Evolutionary conservation across 2,888 invertebrate genomes (phyloP), one percentile per base, ranked within the genome.

Genomic region (Alloscopus bannaensis): DNA sequence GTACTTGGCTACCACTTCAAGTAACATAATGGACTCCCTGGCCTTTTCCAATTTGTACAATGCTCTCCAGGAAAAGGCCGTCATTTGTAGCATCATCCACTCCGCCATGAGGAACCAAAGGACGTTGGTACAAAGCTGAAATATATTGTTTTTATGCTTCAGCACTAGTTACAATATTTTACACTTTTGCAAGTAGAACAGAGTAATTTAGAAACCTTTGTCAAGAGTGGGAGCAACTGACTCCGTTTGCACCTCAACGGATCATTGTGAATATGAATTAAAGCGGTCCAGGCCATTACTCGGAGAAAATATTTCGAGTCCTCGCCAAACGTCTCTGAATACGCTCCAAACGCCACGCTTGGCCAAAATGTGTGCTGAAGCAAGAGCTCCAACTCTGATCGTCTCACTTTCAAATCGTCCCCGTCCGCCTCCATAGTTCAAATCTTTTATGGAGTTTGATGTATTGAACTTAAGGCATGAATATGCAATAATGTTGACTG

Each of bases 211-310:
- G 18, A 28, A 59, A 36, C 62, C 72, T 40, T 72, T 72, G 31
- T 36, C 3, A 40, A 72, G 0, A 18, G 59, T 13, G 29, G 28
- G 28, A 36, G 0, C 8, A 20, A 72, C 2, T 47, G 2, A 20
- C 6, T 42, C 3, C 52, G 52, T 22, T 62, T 40, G n/a, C 64
- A 64, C 31, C 64, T 52, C 13, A 8, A 24, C 0, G 52, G 64
- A 31, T 72, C 72, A 20, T 64, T 72, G 47, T 72, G 72, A 64
- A 72, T 72, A n/a, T 72, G 64, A 26, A 72, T 42, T n/a, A 72
- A 29, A n/a, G 64, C 29, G 0, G 42, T 1, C 72, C 72, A 72
- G 1, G 64, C 26, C 0, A 72, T 8, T 2, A n/a, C 36, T 26
- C 64, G 6, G 55, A 64, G 64, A 29, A 72, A 64, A 22, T 42